Base-by-base conservation (phyloP, 2,113 vertebrate species). In the Trogon melanurus region DNA sequence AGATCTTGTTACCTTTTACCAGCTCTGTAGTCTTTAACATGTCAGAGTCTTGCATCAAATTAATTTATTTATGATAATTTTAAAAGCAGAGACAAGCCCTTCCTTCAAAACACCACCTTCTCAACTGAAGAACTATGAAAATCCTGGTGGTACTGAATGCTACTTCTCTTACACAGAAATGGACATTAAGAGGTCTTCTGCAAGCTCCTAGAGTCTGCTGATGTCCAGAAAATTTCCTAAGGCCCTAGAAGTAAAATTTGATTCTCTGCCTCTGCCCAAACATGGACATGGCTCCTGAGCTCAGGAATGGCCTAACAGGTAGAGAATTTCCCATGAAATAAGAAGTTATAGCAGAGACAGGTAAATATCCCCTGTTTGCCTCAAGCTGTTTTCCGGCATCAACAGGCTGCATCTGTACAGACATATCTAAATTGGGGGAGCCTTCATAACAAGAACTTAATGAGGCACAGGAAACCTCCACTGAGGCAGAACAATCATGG, bases 401-500 rank as follows among this genome's bases (percentile, higher is more conserved):
- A 74, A 29, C 67, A 71, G 32, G n/a, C 67, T 56, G 29, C 53
- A 74, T 81, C 67, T 92, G 92, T 13, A 97, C 75, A 69, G 76
- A 71, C 91, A 84, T 0, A 83, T 34, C 67, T 71, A 32, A 78
- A 71, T 1, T 3, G 1, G 79, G 71, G 54, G 20, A 93, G 71
- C 11, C 85, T 96, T 82, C 21, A 3, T 21, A 90, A 30, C 26
- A 83, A 34, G 51, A 93, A 58, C 8, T 1, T 26, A 75, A 56
- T 1, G 5, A 76, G 51, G 16, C 30, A 70, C 34, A 48, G 61
- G 34, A 79, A 90, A 56, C 11, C 75, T 88, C 30, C 54, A 16
- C 25, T 32, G 18, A 32, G 60, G 54, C 0, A 0, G 34, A 64
- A 80, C 0, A 0, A 26, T 57, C 1, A 1, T 3, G 3, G 54